Evolutionary conservation across 1,140 invertebrate genomes (phyloP), one percentile per base, ranked within the genome.

Genomic region (Zaprionus capensis): DNA sequence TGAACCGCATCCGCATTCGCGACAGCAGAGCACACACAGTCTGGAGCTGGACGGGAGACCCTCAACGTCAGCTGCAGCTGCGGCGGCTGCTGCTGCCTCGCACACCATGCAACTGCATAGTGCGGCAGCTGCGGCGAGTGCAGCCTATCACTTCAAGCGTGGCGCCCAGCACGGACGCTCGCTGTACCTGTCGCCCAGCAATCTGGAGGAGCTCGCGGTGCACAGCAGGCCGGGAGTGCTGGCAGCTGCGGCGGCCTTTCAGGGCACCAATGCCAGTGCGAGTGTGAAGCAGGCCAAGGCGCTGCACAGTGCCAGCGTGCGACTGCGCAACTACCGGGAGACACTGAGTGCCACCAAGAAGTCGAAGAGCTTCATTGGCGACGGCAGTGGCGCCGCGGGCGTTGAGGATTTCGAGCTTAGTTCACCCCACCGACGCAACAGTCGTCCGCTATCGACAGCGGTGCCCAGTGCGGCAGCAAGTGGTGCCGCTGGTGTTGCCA

Each of bases 331-430:
- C 58, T 92, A 93, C 62, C 80, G 92, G 6, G 92, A 93, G 67
- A 83, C 81, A 1, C 65, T 93, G 61, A 92, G 84, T 26, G 92
- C 92, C 14, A 84, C 88, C 41, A 93, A 93, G 68, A 93, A 93
- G 68, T 93, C 92, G n/a, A 93, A 93, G 71, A 93, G 92, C 71
- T 93, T 93, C 69, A 93, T 93, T 17, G 80, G 78, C 11, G 91
- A 93, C 58, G 73, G 64, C 28, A 58, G 79, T 64, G 69, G 73
- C 12, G 69, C 61, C 41, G 77, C 59, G n/a, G 57, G 69, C 71
- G 38, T 41, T n/a, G 83, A 91, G 41, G 92, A 93, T 17, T 93
- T 92, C 55, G 92, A 92, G 80, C 87, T 92, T 22, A 91, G 84
- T 61, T 92, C 92, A 71, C 92, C 91, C 79, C 92, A 92, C 80